These are phyloP conservation scores for Conger conger DNA, from an alignment of 2,113 vertebrate genomes.

Conservation along the genomic window DNA sequence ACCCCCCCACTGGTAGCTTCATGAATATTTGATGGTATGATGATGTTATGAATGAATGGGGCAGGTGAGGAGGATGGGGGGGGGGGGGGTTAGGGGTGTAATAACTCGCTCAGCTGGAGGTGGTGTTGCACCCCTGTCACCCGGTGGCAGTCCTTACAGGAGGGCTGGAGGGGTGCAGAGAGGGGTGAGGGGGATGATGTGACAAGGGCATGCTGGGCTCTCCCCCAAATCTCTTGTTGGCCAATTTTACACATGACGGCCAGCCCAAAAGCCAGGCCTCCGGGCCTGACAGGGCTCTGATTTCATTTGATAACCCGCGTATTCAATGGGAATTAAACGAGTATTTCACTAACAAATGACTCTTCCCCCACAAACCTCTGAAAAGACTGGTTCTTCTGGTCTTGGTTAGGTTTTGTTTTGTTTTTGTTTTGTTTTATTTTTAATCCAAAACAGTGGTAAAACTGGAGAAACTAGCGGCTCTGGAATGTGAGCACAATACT, in stretches of 20 bases:
- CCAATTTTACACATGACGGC: constrained; percentile 98
- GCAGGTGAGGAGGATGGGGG: constrained; percentile 80
- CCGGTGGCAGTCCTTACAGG: constrained; percentile 89
- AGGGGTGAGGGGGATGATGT: constrained; percentile 84
- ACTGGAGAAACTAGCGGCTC: background rate
- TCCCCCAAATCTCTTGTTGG: constrained; percentile 93
- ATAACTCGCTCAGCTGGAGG: constrained; percentile 98
- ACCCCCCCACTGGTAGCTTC: constrained; percentile 67
- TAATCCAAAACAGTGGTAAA: background rate
- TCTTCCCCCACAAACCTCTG: constrained; percentile 46
- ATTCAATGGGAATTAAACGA: constrained; percentile 98
- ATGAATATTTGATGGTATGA: constrained; percentile 99
- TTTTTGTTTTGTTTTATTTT: background rate
- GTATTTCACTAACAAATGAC: constrained; percentile 82
- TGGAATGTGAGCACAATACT: background rate
- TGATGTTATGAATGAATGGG: constrained; percentile 95
- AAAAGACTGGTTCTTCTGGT: constrained; percentile 50
- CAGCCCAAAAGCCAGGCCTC: constrained; percentile 83
- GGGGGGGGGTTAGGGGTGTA: constrained; percentile 68
- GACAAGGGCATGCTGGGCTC: constrained; percentile 90
- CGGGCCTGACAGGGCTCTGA: constrained; percentile 85
- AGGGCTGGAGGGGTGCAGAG: constrained; percentile 78
- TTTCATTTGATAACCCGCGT: constrained; percentile 99
- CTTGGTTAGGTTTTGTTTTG: constrained; percentile 36
- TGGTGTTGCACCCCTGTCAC: constrained; percentile 91